A percentile compares a stretch with the other conserved stretches of the same genome.
Evolutionary conservation across 2,797 vertebrate species (phyloP).

Genomic region (Sciurus carolinensis): DNA sequence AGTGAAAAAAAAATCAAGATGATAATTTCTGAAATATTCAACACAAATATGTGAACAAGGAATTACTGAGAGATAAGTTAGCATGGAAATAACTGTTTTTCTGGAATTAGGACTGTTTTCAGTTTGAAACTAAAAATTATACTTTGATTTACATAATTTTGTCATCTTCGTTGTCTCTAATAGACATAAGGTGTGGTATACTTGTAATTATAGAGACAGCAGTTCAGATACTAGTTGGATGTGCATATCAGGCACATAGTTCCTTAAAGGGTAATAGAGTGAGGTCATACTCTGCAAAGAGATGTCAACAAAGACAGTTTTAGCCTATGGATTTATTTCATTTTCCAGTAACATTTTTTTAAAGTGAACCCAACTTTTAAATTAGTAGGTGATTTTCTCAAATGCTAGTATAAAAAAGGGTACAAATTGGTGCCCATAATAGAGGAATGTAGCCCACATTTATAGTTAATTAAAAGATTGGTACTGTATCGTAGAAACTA

Average conservation of each 20-base stretch:
- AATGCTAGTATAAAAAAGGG: neutral
- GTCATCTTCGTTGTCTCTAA: slow-evolving; percentile 13
- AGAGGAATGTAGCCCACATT: neutral
- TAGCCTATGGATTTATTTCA: slow-evolving; percentile 34
- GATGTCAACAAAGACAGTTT: slow-evolving; percentile 21
- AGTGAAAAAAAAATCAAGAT: slow-evolving; percentile 21
- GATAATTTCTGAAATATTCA: slow-evolving; percentile 49
- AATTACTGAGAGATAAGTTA: neutral
- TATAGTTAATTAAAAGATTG: slow-evolving; percentile 10
- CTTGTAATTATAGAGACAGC: neutral
- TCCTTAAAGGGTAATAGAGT: slow-evolving; percentile 11
- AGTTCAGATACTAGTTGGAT: neutral
- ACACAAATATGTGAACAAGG: slow-evolving; percentile 26
- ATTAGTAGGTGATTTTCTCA: slow-evolving; percentile 56
- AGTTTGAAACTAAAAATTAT: slow-evolving; percentile 29
- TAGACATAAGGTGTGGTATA: neutral
- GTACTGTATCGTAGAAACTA: neutral
- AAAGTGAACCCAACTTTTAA: slow-evolving; percentile 41
- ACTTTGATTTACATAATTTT: slow-evolving; percentile 40
- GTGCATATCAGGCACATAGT: neutral
- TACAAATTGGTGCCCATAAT: neutral
- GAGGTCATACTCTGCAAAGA: slow-evolving; percentile 52
- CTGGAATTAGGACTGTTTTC: slow-evolving; percentile 55
- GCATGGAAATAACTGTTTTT: slow-evolving; percentile 18
- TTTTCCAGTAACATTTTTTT: slow-evolving; percentile 5